Base-by-base conservation (phyloP, 1,140 invertebrate genomes). In the Venustaconcha ellipsiformis region DNA sequence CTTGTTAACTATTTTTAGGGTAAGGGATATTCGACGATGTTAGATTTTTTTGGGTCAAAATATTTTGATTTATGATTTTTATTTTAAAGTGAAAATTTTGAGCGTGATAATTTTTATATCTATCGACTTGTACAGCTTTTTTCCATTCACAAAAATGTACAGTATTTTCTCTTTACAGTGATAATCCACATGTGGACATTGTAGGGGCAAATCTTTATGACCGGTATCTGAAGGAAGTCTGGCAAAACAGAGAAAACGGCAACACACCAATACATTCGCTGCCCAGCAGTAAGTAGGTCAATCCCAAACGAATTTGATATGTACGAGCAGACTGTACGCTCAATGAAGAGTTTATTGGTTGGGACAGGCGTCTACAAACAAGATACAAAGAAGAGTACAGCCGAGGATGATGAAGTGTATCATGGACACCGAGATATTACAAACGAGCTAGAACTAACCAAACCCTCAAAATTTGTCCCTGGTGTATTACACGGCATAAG, bases 161-260 rank as follows among this genome's bases (percentile, higher is more conserved):
- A 26, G 26, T 26, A 26, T 26, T 26, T 26, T 26, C 57, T 64
- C 18, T 88, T 91, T 66, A 26, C 88, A 94, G 93, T 58, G 94
- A 94, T 83, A 94, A 94, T 84, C 92, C 94, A 26, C 92, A 94
- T 78, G 93, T 93, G 1, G 94, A 94, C 82, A 92, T 94, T n/a
- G 93, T 93, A 82, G 94, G 94, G n/a, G 93, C 93, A 15, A 94
- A 94, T 86, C 86, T 94, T n/a, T 94, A 94, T 82, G 92, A 94
- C 81, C 90, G 93, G 80, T 94, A 93, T 83, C 89, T 94, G n/a
- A 80, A 78, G 57, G 59, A 70, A 20, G 66, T 67, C 2, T 69
- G 64, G 59, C 30, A 58, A 18, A 67, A 80, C 48, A 37, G 66
- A 15, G 74, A 80, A 30, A 80, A 81, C 57, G 62, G 64, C 13